phyloP scores from a whole-genome alignment of 2,888 invertebrate genomes.

The Muschampia plurimacula region DNA sequence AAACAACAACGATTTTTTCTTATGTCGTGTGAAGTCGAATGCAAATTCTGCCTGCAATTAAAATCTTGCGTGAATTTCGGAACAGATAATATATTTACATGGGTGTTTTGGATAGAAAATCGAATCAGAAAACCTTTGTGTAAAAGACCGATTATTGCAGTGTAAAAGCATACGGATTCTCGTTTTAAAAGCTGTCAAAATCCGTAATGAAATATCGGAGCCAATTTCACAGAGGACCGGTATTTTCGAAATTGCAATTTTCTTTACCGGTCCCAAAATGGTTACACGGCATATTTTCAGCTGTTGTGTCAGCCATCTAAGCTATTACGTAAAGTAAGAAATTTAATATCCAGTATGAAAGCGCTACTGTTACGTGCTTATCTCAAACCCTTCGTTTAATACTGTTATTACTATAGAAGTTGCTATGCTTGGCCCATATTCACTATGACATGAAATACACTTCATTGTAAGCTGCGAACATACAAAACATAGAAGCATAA shows the following conservation, averaged over 20 bases:
- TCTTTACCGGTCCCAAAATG: background rate
- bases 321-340: conserved; percentile 6
- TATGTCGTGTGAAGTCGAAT: too few species aligned
- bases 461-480: too few species aligned
- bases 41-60: too few species aligned
- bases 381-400: too few species aligned
- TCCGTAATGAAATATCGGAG: conserved; percentile 2
- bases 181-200: conserved; percentile 7
- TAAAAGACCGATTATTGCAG: background rate
- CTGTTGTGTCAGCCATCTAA: background rate
- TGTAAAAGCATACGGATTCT: background rate
- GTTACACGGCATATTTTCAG: background rate
- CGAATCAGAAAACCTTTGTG: background rate
- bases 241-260: background rate
- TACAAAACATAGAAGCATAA: too few species aligned
- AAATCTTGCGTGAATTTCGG: too few species aligned
- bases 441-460: too few species aligned
- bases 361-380: too few species aligned
- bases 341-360: conserved; percentile 2
- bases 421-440: too few species aligned
- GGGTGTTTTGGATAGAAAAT: background rate
- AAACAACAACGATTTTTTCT: too few species aligned
- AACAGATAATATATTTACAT: background rate
- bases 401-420: too few species aligned
- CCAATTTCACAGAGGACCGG: background rate